A percentile compares a stretch with the other conserved stretches of the same genome.
Evolutionary conservation across 2,797 vertebrate species (phyloP).

Genomic region (Parauchenoglanis ngamensis): DNA sequence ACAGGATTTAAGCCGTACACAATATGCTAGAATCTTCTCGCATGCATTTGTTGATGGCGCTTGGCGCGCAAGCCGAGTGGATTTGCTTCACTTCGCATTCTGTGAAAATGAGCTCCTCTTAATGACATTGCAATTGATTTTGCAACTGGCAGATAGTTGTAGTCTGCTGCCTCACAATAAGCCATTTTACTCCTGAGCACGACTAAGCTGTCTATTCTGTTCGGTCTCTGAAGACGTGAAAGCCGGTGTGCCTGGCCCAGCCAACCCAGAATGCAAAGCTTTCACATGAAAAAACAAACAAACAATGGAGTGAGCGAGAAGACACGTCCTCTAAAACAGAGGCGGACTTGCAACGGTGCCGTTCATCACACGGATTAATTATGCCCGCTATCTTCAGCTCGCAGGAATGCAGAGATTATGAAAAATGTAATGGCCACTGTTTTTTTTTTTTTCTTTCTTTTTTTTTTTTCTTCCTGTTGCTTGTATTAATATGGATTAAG

Average conservation of each 20-base stretch:
- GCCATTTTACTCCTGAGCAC: constrained; percentile 54
- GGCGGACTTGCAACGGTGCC: constrained; percentile 61
- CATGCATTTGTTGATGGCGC: neutral
- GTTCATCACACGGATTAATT: constrained; percentile 81
- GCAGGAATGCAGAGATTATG: constrained; percentile 76
- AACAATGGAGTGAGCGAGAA: constrained; percentile 16
- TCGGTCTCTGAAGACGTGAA: constrained; percentile 1
- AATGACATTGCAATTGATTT: constrained; percentile 76
- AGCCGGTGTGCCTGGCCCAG: neutral
- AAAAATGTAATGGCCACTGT: constrained; percentile 74
- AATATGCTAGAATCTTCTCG: neutral
- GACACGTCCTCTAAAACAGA: constrained; percentile 51
- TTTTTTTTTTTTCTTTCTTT: constrained; percentile 20
- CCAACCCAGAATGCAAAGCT: constrained; percentile 19
- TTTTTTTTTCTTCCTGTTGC: constrained; percentile 64
- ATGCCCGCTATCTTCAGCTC: constrained; percentile 75
- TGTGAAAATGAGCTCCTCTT: constrained; percentile 73
- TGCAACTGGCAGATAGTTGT: constrained; percentile 66
- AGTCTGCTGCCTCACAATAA: constrained; percentile 78
- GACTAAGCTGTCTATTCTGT: constrained; percentile 28
- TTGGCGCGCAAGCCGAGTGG: neutral
- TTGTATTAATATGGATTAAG: constrained; percentile 74
- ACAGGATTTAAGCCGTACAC: neutral
- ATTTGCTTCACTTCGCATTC: constrained; percentile 62
- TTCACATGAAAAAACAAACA: constrained; percentile 11